A percentile compares a stretch with the other conserved stretches of the same genome.
These are phyloP conservation scores for Bubo blakistoni DNA, from an alignment of 2,113 vertebrate species.

Conservation along the genomic window DNA sequence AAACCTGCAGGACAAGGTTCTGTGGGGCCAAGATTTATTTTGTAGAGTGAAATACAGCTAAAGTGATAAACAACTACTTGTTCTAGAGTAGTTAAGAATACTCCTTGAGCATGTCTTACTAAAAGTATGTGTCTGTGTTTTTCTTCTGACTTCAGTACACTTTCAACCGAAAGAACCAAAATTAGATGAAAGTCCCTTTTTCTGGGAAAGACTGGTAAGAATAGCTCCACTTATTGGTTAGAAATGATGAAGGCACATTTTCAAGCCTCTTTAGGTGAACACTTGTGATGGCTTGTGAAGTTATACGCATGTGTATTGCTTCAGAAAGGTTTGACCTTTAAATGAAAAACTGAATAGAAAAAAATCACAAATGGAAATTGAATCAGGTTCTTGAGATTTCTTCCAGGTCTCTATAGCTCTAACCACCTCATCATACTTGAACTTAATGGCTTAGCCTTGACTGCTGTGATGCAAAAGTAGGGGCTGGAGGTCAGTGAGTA, in stretches of 20 bases:
- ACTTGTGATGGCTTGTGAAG: neutral
- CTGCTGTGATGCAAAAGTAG: neutral
- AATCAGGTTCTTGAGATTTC: neutral
- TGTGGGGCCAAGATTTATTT: neutral
- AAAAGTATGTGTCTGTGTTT: neutral
- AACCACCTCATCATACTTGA: neutral
- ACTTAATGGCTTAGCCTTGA: neutral
- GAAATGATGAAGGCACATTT: neutral
- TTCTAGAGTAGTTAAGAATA: neutral
- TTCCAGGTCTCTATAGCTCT: neutral
- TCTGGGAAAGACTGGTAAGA: neutral
- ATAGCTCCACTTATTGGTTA: neutral
- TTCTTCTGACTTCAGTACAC: neutral
- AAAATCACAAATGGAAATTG: neutral
- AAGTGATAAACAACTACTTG: neutral
- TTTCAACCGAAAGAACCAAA: neutral
- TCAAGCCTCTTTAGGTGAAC: neutral
- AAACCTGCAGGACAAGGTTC: neutral
- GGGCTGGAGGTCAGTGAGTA: neutral
- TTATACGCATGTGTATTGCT: neutral
- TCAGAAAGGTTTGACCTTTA: neutral
- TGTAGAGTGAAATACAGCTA: neutral
- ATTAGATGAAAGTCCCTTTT: neutral
- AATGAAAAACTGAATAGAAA: neutral
- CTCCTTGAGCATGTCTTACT: neutral